These are phyloP conservation scores for Aplodontia rufa DNA, from an alignment of 2,113 vertebrate species.

Conservation along the genomic window DNA sequence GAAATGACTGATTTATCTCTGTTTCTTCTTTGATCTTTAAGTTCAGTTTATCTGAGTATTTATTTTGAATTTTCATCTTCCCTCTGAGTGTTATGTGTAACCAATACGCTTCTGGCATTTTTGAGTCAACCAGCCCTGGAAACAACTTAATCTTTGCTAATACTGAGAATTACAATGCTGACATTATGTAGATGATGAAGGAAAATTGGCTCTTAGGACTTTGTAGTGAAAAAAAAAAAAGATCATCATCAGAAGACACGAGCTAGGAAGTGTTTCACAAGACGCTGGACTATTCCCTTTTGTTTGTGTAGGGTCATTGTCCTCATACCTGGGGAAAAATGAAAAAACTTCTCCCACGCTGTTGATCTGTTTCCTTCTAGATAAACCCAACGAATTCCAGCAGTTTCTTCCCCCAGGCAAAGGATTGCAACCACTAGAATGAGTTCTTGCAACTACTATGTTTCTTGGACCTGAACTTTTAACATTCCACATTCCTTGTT, in stretches of 20 bases:
- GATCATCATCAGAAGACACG: constrained; percentile 10
- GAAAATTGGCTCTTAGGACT: constrained; percentile 28
- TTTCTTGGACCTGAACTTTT: background rate
- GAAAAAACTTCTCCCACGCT: constrained; percentile 22
- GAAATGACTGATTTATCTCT: constrained; percentile 29
- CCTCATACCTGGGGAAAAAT: background rate
- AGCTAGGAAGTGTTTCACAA: constrained; percentile 38
- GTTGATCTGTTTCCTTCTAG: background rate
- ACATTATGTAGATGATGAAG: constrained; percentile 43
- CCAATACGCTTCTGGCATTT: constrained; percentile 48
- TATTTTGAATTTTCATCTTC: constrained; percentile 58
- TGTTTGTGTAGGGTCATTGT: constrained; percentile 31
- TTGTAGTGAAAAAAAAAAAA: constrained; percentile 15
- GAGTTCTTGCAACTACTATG: background rate
- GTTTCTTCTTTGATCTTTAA: constrained; percentile 69
- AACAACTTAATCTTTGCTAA: constrained; percentile 65
- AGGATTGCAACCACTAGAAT: background rate
- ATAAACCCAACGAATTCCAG: background rate
- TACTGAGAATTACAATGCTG: constrained; percentile 49
- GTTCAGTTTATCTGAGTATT: constrained; percentile 52
- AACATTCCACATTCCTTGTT: background rate
- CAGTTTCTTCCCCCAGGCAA: background rate
- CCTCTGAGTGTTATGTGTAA: constrained; percentile 58
- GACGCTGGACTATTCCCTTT: background rate
- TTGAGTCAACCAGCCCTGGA: constrained; percentile 43